Percentiles rank a stretch among this genome's conserved stretches.
phyloP scores from a whole-genome alignment of 2,888 invertebrate genomes.

The Dugesia japonica region DNA sequence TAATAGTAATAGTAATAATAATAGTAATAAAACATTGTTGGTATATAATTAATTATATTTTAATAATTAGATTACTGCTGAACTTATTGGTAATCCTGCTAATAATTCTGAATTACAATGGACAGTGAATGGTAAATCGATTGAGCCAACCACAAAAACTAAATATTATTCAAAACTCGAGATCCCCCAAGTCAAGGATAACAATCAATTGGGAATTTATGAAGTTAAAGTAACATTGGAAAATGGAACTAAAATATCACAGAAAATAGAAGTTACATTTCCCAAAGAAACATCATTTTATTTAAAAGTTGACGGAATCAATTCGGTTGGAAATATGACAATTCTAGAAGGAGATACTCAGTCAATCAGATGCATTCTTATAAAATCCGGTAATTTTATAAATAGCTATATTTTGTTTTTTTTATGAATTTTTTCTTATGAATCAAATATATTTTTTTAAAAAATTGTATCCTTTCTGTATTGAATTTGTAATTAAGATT shows the following conservation, averaged over 20 bases:
- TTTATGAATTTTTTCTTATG: too few species aligned
- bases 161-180: not conserved
- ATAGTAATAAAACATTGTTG: too few species aligned
- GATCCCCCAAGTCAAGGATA: not conserved
- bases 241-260: not conserved
- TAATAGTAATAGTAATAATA: too few species aligned
- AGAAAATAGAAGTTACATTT: not conserved
- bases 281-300: not conserved
- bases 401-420: too few species aligned
- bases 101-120: not conserved
- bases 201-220: not conserved
- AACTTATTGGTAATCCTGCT: not conserved
- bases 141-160: not conserved
- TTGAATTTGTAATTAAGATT: too few species aligned
- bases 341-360: not conserved
- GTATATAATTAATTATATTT: too few species aligned
- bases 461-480: too few species aligned
- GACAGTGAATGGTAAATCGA: not conserved
- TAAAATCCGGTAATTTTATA: not conserved
- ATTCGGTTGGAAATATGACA: not conserved
- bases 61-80: not conserved
- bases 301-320: constrained; percentile 5
- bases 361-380: not conserved
- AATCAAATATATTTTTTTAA: too few species aligned
- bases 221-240: not conserved